Percentiles rank a stretch among this genome's conserved stretches.
Evolutionary conservation across 2,888 invertebrate genomes (phyloP).

Genomic region (Andricus quercusramuli): DNA sequence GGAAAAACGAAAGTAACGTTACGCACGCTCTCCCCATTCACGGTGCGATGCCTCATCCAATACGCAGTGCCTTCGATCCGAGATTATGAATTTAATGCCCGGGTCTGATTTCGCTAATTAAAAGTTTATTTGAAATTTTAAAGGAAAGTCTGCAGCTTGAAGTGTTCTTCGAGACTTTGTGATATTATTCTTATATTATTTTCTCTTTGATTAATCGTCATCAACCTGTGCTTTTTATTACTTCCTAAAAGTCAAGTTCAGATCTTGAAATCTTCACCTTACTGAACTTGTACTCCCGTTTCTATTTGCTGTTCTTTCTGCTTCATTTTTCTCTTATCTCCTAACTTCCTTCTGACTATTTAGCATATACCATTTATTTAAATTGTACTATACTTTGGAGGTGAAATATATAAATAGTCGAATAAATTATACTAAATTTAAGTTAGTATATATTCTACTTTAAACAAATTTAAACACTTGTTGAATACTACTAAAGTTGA

Average conservation of each 20-base stretch:
- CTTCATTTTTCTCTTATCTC: neutral
- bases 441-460: neutral
- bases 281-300: neutral
- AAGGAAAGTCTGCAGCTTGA: neutral
- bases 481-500: neutral
- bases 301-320: neutral
- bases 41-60: constrained; percentile 56
- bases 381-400: neutral
- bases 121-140: neutral
- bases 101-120: neutral
- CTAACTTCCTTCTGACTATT: neutral
- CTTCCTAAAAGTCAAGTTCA: neutral
- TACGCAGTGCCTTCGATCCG: constrained; percentile 1
- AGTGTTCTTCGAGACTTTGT: neutral
- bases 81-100: constrained; percentile 5
- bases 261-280: neutral
- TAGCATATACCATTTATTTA: neutral
- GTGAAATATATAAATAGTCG: neutral
- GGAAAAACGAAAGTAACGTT: constrained; percentile 65
- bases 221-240: neutral
- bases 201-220: neutral
- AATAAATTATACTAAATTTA: neutral
- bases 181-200: neutral
- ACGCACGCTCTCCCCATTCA: constrained; percentile 54
- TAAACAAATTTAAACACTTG: neutral